Evolutionary conservation across 2,888 invertebrate species (phyloP).

Genomic region (Mamestra brassicae): DNA sequence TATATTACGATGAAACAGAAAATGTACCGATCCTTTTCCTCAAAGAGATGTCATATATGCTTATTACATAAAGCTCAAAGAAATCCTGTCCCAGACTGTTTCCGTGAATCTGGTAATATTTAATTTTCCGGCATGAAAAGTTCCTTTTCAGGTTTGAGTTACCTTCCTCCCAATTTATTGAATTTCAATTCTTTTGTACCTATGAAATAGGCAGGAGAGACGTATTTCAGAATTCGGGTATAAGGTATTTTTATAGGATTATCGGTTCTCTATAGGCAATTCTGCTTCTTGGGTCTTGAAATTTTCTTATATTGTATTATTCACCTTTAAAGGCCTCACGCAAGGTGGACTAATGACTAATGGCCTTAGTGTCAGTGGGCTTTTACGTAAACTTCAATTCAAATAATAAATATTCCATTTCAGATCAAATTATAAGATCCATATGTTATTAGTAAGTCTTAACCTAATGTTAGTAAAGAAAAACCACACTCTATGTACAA

Average conservation of each 20-base stretch:
- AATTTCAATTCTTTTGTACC: constrained; percentile 18
- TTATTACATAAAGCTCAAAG: constrained; percentile 36
- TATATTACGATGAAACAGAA: neutral
- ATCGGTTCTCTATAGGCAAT: neutral
- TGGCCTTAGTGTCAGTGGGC: too few relatives aligned
- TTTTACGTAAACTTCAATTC: too few relatives aligned
- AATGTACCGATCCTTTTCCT: constrained; percentile 1
- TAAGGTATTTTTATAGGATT: neutral
- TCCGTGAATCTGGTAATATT: constrained; percentile 31
- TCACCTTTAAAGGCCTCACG: neutral
- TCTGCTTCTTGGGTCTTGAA: neutral
- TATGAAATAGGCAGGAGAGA: neutral
- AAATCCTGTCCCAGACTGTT: constrained; percentile 12
- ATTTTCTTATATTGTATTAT: neutral
- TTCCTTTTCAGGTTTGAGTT: constrained; percentile 36
- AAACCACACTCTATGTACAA: too few relatives aligned
- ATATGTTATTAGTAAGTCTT: too few relatives aligned
- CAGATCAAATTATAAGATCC: too few relatives aligned
- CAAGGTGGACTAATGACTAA: neutral
- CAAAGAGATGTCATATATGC: constrained; percentile 20
- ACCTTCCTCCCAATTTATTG: constrained; percentile 23
- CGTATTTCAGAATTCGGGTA: constrained; percentile 10
- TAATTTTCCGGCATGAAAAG: constrained; percentile 49
- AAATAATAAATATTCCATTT: too few relatives aligned
- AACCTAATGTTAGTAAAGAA: too few relatives aligned